These are phyloP conservation scores for Tenodera sinensis DNA, from an alignment of 2,888 invertebrate species.

Conservation along the genomic window DNA sequence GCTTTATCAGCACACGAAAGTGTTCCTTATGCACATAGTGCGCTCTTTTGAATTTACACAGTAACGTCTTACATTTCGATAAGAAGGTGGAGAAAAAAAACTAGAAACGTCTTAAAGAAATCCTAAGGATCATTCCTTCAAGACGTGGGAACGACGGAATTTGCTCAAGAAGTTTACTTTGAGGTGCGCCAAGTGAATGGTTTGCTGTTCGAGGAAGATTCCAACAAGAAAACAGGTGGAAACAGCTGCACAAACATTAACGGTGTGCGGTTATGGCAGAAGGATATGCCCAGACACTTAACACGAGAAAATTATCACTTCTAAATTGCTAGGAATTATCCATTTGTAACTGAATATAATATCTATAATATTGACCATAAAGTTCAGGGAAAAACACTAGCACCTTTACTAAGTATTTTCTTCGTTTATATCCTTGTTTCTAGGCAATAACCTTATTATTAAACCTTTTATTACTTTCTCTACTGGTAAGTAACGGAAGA, in stretches of 20 bases:
- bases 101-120: not conserved
- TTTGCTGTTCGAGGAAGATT: not conserved
- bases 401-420: too few species aligned
- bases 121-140: not conserved
- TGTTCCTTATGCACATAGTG: not conserved
- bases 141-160: not conserved
- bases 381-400: not conserved
- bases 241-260: not conserved
- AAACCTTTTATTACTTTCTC: too few species aligned
- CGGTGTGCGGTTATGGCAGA: not conserved
- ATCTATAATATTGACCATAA: not conserved
- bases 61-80: not conserved
- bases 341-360: not conserved
- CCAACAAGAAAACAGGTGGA: not conserved
- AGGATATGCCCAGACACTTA: not conserved
- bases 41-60: not conserved
- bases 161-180: not conserved
- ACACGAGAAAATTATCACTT: not conserved
- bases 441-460: too few species aligned
- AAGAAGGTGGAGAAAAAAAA: not conserved
- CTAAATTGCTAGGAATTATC: not conserved
- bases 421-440: too few species aligned
- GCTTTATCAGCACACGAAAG: not conserved
- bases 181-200: not conserved
- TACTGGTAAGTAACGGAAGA: too few species aligned